phyloP scores from a whole-genome alignment of 1,140 invertebrate genomes.

The Ceratina australensis region DNA sequence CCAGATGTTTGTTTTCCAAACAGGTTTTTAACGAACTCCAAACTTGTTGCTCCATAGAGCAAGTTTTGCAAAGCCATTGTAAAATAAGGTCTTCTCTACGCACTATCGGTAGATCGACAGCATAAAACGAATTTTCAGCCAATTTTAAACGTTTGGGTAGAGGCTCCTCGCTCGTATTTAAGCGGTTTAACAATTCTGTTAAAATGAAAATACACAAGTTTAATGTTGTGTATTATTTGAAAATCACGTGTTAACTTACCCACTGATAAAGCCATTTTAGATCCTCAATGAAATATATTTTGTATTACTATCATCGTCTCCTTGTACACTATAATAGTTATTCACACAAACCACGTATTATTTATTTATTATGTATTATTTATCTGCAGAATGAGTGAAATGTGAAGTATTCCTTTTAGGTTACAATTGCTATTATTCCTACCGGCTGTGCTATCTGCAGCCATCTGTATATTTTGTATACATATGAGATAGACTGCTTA shows the following conservation, averaged over 20 bases:
- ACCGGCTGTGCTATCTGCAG: too few species aligned
- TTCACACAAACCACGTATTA: neutral
- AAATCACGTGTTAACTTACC: conserved; percentile 49
- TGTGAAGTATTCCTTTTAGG: neutral
- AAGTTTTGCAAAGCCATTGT: conserved; percentile 61
- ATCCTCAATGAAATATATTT: neutral
- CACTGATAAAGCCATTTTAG: conserved; percentile 47
- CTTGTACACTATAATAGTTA: neutral
- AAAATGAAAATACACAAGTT: conserved; percentile 11
- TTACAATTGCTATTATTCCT: neutral
- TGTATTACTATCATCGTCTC: too few species aligned
- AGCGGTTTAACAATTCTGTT: conserved; percentile 58
- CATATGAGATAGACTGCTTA: too few species aligned
- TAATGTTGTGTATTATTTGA: neutral
- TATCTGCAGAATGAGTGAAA: neutral
- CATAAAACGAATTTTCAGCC: conserved; percentile 68
- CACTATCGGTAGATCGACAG: conserved; percentile 58
- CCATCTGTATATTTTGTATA: too few species aligned
- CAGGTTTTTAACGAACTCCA: conserved; percentile 64
- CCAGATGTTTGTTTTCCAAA: conserved; percentile 48
- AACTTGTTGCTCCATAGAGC: conserved; percentile 9
- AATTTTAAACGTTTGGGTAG: conserved; percentile 71
- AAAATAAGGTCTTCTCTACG: conserved; percentile 65
- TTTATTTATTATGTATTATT: neutral
- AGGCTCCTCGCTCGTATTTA: conserved; percentile 57